Base-by-base conservation (phyloP, 2,113 vertebrate species). In the Columbina picui region DNA sequence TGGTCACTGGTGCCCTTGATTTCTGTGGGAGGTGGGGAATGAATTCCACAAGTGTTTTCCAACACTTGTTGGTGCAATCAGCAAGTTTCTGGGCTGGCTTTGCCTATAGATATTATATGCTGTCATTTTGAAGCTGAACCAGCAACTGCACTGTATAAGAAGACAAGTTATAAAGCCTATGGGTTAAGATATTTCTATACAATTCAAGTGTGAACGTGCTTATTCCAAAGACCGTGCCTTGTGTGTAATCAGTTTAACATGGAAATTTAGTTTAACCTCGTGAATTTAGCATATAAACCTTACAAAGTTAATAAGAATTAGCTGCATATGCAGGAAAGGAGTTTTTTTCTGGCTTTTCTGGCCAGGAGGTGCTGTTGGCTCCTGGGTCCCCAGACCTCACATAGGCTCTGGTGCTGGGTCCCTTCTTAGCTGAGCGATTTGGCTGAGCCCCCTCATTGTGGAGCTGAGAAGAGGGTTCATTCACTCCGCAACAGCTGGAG, bases 401-500 rank as follows among this genome's bases (percentile, higher is more conserved):
- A 53, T 61, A 83, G 69, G 69, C 52, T 80, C 49, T 96, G 63
- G 70, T 85, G 50, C 93, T 91, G 53, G 29, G 36, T 87, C 26
- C 14, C 57, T 75, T 69, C 87, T 94, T 81, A 76, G 83, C 73
- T 2, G 18, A 41, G 25, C 23, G 60, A 47, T 86, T 63, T 70
- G 41, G 59, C 79, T 95, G 92, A 95, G 78, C 26, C 14, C 64
- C 1, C 2, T 81, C 71, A 86, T 95, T 94, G 90, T 97, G 67
- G 39, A 67, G 52, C 68, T 87, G 85, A 94, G 92, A 92, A 95
- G 90, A 93, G 84, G 64, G 73, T 56, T 94, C 87, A 91, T 97
- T 97, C 87, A 95, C 86, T 64, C 89, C 78, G 79, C 64, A 74
- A 64, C 93, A 96, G 96, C 96, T 96, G 94, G 88, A 92, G 56